phyloP scores from a whole-genome alignment of 2,797 vertebrate species.

The Eulemur mongoz region DNA sequence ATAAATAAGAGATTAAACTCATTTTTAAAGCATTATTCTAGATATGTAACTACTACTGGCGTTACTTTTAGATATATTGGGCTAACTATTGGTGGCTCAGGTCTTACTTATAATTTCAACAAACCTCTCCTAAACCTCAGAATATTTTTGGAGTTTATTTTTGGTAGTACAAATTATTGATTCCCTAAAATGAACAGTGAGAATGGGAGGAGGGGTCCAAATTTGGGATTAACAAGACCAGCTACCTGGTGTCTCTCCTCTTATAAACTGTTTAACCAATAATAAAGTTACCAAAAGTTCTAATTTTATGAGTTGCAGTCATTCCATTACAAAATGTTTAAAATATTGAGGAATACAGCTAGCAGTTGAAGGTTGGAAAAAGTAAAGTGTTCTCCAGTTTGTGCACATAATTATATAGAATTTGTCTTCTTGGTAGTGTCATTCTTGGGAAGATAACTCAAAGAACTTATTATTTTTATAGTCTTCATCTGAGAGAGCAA shows the following conservation, averaged over 20 bases:
- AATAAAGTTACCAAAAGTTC: not conserved
- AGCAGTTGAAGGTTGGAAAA: not conserved
- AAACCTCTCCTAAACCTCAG: not conserved
- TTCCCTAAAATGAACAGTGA: not conserved
- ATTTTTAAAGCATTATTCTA: not conserved
- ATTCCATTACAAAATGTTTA: not conserved
- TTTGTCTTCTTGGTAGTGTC: not conserved
- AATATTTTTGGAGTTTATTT: constrained; percentile 31
- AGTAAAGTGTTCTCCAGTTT: not conserved
- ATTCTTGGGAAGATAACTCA: not conserved
- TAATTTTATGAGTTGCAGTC: not conserved
- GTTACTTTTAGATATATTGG: constrained; percentile 5
- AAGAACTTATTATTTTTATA: not conserved
- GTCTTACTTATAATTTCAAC: not conserved
- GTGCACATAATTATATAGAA: not conserved
- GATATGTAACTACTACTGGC: not conserved
- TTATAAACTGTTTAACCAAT: constrained; percentile 8
- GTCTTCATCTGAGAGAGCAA: not conserved
- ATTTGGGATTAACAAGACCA: not conserved
- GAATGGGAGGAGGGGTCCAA: not conserved
- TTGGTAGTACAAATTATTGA: not conserved
- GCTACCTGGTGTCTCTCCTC: not conserved
- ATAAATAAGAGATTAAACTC: not conserved
- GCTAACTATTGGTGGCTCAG: not conserved
- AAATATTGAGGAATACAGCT: not conserved